phyloP scores from a whole-genome alignment of 1,140 invertebrate species.

The Lepidurus packardi region DNA sequence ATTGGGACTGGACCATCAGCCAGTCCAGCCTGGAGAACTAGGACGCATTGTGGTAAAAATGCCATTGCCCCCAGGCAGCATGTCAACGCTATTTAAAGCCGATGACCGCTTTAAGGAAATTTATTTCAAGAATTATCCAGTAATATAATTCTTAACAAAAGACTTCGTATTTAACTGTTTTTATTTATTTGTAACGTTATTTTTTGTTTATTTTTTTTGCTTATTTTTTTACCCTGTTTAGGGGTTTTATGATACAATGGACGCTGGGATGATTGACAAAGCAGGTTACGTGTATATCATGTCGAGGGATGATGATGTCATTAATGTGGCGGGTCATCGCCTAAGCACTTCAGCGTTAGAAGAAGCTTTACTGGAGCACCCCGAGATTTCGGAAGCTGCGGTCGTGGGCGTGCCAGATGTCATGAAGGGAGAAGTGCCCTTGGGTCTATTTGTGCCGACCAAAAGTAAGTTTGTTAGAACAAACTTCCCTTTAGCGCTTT shows the following conservation, averaged over 20 bases:
- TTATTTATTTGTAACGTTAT: background rate
- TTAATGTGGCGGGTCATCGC: constrained; percentile 88
- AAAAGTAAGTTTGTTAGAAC: constrained; percentile 45
- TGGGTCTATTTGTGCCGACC: constrained; percentile 74
- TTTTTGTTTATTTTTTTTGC: background rate
- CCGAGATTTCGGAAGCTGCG: constrained; percentile 71
- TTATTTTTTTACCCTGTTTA: constrained; percentile 41
- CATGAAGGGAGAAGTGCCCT: constrained; percentile 81
- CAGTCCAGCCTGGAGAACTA: constrained; percentile 61
- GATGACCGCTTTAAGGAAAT: constrained; percentile 72
- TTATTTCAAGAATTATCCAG: constrained; percentile 74
- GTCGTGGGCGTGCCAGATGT: constrained; percentile 82
- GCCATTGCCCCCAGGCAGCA: constrained; percentile 79
- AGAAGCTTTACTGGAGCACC: constrained; percentile 77
- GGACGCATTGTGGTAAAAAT: constrained; percentile 77
- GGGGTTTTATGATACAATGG: constrained; percentile 96
- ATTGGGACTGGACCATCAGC: constrained; percentile 61
- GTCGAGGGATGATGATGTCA: constrained; percentile 88
- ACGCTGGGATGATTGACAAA: constrained; percentile 78
- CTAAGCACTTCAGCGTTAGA: constrained; percentile 81
- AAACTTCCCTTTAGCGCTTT: too few species aligned
- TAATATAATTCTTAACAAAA: constrained; percentile 47
- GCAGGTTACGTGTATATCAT: constrained; percentile 81
- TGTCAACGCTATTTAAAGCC: constrained; percentile 72
- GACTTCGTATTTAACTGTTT: background rate